Evolutionary conservation across 2,797 vertebrate genomes (phyloP).

Genomic region (Sebastes nivosus): DNA sequence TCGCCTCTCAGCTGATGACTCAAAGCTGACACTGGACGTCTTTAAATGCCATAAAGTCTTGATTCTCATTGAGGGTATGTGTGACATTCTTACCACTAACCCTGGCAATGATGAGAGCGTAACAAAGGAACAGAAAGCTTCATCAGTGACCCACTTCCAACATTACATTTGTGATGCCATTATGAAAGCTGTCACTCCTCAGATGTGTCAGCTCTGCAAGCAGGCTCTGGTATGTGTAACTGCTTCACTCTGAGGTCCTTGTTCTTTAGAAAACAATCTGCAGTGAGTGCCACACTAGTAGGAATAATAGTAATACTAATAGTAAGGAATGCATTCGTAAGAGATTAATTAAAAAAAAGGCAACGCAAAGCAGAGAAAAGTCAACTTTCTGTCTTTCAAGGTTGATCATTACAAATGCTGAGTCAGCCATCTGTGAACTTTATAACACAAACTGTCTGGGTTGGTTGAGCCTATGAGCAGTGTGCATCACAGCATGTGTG

Average conservation of each 20-base stretch:
- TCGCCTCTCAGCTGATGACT: not conserved
- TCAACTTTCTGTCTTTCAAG: not conserved
- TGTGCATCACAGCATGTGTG: slow-evolving; percentile 37
- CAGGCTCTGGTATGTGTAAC: slow-evolving; percentile 1
- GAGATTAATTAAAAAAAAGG: not conserved
- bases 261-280: not conserved
- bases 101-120: not conserved
- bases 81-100: not conserved
- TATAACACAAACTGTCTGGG: slow-evolving; percentile 3
- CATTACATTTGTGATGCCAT: not conserved
- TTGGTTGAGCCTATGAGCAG: not conserved
- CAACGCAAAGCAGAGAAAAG: not conserved
- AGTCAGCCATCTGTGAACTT: slow-evolving; percentile 36
- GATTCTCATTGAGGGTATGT: not conserved
- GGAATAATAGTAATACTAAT: not conserved
- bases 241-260: not conserved
- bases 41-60: not conserved
- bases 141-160: not conserved
- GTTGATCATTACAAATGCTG: not conserved
- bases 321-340: not conserved
- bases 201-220: slow-evolving; percentile 22
- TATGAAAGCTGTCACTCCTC: slow-evolving; percentile 46
- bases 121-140: not conserved
- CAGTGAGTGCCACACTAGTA: not conserved
- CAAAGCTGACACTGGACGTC: not conserved